Percentiles rank a stretch among this genome's conserved stretches.
phyloP scores from a whole-genome alignment of 2,888 invertebrate genomes.

The Brachypterus glaber region DNA sequence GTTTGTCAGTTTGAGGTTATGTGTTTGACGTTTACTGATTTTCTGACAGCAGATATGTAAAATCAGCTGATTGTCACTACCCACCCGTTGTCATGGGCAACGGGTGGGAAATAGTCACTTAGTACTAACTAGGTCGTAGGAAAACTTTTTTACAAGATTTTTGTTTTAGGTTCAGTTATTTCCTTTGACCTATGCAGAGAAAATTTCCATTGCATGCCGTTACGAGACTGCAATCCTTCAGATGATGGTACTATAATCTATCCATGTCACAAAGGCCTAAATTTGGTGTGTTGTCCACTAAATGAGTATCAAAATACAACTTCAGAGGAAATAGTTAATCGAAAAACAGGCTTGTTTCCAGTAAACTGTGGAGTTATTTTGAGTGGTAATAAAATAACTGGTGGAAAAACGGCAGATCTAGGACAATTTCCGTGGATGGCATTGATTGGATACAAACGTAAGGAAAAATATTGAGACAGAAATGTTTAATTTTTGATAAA shows the following conservation, averaged over 20 bases:
- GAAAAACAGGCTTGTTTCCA: slow-evolving; percentile 18
- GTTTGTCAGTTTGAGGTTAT: too few species aligned
- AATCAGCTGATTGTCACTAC: too few species aligned
- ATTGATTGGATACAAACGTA: slow-evolving; percentile 39
- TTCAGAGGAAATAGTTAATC: slow-evolving; percentile 5
- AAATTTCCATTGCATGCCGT: slow-evolving; percentile 13
- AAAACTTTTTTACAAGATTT: too few species aligned
- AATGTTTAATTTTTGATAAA: too few species aligned
- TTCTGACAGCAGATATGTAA: too few species aligned
- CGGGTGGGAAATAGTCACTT: too few species aligned
- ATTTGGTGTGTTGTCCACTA: slow-evolving; percentile 21
- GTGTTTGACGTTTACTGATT: too few species aligned
- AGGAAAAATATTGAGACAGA: too few species aligned
- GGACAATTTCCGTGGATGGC: slow-evolving; percentile 54
- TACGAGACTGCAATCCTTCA: slow-evolving; percentile 15
- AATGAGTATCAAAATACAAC: slow-evolving; percentile 12
- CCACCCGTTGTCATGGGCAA: too few species aligned
- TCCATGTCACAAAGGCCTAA: slow-evolving; percentile 22
- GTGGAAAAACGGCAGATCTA: slow-evolving; percentile 35
- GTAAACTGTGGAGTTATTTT: slow-evolving; percentile 17
- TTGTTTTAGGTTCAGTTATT: too few species aligned
- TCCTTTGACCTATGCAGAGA: not conserved
- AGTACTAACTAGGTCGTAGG: too few species aligned
- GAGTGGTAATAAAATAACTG: slow-evolving; percentile 19
- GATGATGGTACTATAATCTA: slow-evolving; percentile 13